These are phyloP conservation scores for Phaedon cochleariae DNA, from an alignment of 2,888 invertebrate species.

Conservation along the genomic window DNA sequence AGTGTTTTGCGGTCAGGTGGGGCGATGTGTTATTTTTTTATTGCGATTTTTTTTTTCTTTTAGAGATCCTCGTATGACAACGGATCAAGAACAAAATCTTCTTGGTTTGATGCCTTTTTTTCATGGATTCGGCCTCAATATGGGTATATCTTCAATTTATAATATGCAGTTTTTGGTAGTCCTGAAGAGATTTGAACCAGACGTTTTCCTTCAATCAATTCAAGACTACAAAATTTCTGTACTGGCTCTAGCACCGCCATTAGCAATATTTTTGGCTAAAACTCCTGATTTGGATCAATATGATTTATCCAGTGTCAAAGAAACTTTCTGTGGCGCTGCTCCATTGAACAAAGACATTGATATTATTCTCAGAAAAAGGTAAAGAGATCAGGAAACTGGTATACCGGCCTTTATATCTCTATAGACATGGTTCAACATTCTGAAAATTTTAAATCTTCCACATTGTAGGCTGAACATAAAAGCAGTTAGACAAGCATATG, in stretches of 20 bases:
- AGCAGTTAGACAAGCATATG: constrained; percentile 74
- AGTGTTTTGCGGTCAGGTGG: too few species aligned
- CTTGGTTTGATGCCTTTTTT: constrained; percentile 48
- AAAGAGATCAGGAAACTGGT: too few species aligned
- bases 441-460: too few species aligned
- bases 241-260: constrained; percentile 79
- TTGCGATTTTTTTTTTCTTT: constrained; percentile 10
- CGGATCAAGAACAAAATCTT: not conserved
- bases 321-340: constrained; percentile 80
- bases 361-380: constrained; percentile 63
- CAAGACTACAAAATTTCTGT: constrained; percentile 73
- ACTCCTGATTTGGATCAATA: constrained; percentile 78
- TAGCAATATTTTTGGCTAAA: constrained; percentile 83
- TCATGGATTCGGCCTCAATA: constrained; percentile 47
- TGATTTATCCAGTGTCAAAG: constrained; percentile 74
- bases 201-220: constrained; percentile 74
- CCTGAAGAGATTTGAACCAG: constrained; percentile 50
- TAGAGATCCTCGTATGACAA: constrained; percentile 34
- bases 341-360: constrained; percentile 77
- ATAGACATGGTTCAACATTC: too few species aligned
- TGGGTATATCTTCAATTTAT: constrained; percentile 36
- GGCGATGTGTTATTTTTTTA: too few species aligned
- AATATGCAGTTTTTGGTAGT: constrained; percentile 38
- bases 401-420: too few species aligned
- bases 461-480: constrained; percentile 54